phyloP scores from a whole-genome alignment of 1,140 invertebrate genomes.

The Drosophila lowei region DNA sequence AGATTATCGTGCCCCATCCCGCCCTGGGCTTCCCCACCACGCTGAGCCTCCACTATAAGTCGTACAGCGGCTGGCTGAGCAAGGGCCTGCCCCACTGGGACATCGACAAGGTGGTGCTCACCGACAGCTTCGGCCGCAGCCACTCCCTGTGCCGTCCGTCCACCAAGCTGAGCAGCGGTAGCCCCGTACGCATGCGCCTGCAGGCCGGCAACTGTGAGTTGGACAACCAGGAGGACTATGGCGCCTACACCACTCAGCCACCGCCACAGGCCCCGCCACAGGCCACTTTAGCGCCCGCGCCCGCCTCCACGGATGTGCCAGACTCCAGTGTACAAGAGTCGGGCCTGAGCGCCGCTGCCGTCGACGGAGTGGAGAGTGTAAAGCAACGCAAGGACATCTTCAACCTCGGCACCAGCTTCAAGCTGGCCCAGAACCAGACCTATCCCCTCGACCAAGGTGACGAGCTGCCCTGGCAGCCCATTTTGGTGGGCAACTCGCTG shows the following conservation, averaged over 20 bases:
- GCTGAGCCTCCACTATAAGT: slow-evolving; percentile 91
- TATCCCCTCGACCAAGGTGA: slow-evolving; percentile 70
- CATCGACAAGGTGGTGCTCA: slow-evolving; percentile 92
- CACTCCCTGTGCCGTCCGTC: slow-evolving; percentile 91
- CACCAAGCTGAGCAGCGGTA: slow-evolving; percentile 89
- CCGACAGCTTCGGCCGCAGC: slow-evolving; percentile 93
- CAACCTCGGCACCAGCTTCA: slow-evolving; percentile 77
- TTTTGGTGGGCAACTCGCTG: slow-evolving; percentile 83
- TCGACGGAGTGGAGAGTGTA: slow-evolving; percentile 69
- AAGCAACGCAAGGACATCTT: slow-evolving; percentile 79
- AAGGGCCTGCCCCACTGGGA: slow-evolving; percentile 90
- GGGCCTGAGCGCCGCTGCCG: slow-evolving; percentile 34
- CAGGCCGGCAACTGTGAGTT: slow-evolving; percentile 90
- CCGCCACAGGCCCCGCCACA: slow-evolving; percentile 14
- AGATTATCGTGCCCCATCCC: slow-evolving; percentile 94
- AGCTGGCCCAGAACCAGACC: slow-evolving; percentile 66
- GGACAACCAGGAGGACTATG: slow-evolving; percentile 83
- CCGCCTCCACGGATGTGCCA: slow-evolving; percentile 33
- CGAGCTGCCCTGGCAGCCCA: slow-evolving; percentile 84
- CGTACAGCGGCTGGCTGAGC: slow-evolving; percentile 96
- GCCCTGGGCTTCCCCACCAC: slow-evolving; percentile 89
- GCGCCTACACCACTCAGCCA: slow-evolving; percentile 61
- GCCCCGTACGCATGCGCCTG: slow-evolving; percentile 88
- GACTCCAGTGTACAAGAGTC: slow-evolving; percentile 75
- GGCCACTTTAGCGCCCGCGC: not conserved